Percentiles rank a stretch among this genome's conserved stretches.
phyloP scores from a whole-genome alignment of 2,888 invertebrate species.

The Nowickia ferox region DNA sequence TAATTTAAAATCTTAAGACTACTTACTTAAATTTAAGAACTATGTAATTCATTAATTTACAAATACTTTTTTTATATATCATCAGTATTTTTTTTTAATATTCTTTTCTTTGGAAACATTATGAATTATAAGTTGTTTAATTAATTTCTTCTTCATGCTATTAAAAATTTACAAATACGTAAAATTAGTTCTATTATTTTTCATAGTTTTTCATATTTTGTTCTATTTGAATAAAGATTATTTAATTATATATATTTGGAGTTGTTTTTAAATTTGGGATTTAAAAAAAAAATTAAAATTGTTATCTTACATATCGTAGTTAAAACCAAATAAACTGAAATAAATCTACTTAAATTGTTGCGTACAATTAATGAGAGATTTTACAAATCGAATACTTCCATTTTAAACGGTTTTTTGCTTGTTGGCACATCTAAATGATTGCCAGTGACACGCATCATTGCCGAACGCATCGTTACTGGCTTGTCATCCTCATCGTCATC shows the following conservation, averaged over 20 bases:
- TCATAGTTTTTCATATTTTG: neutral
- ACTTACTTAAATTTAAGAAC: slow-evolving; percentile 54
- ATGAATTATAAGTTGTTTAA: slow-evolving; percentile 1
- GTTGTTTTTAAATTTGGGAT: slow-evolving; percentile 7
- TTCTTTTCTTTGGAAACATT: slow-evolving; percentile 18
- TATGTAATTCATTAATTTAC: slow-evolving; percentile 65
- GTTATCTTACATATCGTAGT: neutral
- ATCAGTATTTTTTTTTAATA: slow-evolving; percentile 26
- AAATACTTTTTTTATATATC: slow-evolving; percentile 58
- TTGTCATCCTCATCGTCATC: slow-evolving; percentile 84
- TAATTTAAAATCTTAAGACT: slow-evolving; percentile 59
- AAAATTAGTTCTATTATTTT: slow-evolving; percentile 23
- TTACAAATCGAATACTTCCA: slow-evolving; percentile 85
- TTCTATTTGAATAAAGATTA: slow-evolving; percentile 37
- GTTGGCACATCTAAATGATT: slow-evolving; percentile 82
- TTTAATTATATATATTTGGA: neutral
- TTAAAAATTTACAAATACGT: slow-evolving; percentile 46
- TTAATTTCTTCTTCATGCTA: slow-evolving; percentile 25
- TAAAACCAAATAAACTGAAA: slow-evolving; percentile 22
- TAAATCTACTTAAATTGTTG: slow-evolving; percentile 29
- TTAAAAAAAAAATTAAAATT: slow-evolving; percentile 33
- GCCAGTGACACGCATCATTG: slow-evolving; percentile 74
- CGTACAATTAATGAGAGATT: slow-evolving; percentile 49
- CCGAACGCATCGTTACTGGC: slow-evolving; percentile 82
- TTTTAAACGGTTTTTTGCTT: slow-evolving; percentile 84